A percentile compares a stretch with the other conserved stretches of the same genome.
Conservation (phyloP, 1,140 invertebrate species). For the Ips nitidus region DNA sequence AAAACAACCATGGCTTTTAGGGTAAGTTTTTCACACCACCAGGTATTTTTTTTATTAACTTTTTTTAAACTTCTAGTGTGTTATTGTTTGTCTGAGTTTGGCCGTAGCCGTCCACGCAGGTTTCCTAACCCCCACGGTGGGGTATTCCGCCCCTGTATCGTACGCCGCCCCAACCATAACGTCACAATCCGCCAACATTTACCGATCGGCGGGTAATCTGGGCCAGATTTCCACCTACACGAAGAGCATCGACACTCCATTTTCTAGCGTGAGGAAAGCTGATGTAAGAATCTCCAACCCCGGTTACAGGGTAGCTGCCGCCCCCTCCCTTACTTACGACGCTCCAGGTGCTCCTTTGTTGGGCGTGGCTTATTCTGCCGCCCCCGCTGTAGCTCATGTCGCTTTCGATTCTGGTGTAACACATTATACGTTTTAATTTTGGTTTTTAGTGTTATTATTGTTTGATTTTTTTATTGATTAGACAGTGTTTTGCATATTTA, state of each 20-base stretch:
- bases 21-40: neutral
- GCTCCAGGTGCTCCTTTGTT: conserved; percentile 49
- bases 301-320: conserved; percentile 53
- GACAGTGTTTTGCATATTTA: too few relatives aligned
- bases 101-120: conserved; percentile 64
- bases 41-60: neutral
- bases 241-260: conserved; percentile 68
- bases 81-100: conserved; percentile 63
- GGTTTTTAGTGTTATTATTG: neutral
- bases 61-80: neutral
- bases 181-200: conserved; percentile 63
- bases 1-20: neutral
- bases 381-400: conserved; percentile 68
- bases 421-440: conserved; percentile 51
- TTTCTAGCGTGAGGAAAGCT: conserved; percentile 65
- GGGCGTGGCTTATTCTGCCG: conserved; percentile 59
- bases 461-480: conserved; percentile 12
- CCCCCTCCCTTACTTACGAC: conserved; percentile 35
- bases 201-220: conserved; percentile 63
- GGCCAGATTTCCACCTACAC: conserved; percentile 64
- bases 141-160: conserved; percentile 48
- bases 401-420: conserved; percentile 62
- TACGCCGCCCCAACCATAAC: conserved; percentile 54
- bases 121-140: conserved; percentile 54
- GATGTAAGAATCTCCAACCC: conserved; percentile 67